Evolutionary conservation across 2,113 vertebrate genomes (phyloP), one percentile per base, ranked within the genome.

Genomic region (Ochotona princeps): DNA sequence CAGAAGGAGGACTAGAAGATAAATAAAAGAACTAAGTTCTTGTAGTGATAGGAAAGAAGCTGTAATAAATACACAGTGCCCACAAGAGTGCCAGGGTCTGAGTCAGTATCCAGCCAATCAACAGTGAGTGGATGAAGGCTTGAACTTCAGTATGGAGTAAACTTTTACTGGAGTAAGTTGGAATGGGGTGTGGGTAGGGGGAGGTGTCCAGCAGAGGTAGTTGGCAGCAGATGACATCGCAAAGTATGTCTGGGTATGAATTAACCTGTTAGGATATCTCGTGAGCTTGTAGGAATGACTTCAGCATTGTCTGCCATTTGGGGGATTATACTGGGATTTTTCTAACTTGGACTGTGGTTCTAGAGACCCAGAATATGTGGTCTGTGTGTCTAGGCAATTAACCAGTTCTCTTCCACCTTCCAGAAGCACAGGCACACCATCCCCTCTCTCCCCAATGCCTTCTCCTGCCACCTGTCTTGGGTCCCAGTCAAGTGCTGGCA

Each of bases 341-440:
- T 15, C 9, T 88, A 32, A 11, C 32, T 54, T 26, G 80, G 30
- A n/a, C 72, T 38, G 4, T 5, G 1, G 49, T 83, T 65, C 15
- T 38, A 30, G 90, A 79, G 67, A 25, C 17, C 9, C 5, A 25
- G 23, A 13, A 2, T 47, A 20, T 25, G 2, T 57, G 14, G 3
- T 9, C 65, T 75, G 17, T 28, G 14, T 1, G 23, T 47, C 76
- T 4, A 3, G 2, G 44, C 25, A 23, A 83, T 8, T 78, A 38
- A 94, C 49, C 26, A 18, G 18, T n/a, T 72, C 2, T 61, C 83
- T 94, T 30, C 90, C 4, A n/a, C 89, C 93, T 93, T 72, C 35
- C 96, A 99, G 99, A 97, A 98, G 97, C 90, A 97, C 98, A 51
- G 98, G 97, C 79, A 98, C 98, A 54, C 98, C 98, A 2, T 99